Percentiles rank a stretch among this genome's conserved stretches.
Conservation (phyloP, 2,888 invertebrate genomes). For the Nemoura dubitans region DNA sequence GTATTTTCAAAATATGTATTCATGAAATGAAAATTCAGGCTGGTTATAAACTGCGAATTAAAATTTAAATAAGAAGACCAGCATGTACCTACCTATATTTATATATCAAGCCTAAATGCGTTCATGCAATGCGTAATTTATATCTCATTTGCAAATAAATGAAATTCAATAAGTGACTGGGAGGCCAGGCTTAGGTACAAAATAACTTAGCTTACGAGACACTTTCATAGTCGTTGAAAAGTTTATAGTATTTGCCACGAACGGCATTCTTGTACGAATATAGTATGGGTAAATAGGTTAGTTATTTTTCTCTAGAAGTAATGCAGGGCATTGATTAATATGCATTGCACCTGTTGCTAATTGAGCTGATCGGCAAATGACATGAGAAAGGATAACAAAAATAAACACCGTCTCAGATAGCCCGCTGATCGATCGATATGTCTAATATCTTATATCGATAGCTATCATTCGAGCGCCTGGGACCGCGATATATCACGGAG, state of each 20-base stretch:
- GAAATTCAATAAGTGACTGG: too few relatives aligned
- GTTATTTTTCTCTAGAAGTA: background rate
- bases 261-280: background rate
- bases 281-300: background rate
- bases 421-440: slow-evolving; percentile 23
- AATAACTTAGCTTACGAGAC: background rate
- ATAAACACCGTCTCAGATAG: background rate
- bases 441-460: background rate
- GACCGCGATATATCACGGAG: background rate
- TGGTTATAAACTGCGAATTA: too few relatives aligned
- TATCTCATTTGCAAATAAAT: too few relatives aligned
- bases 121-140: too few relatives aligned
- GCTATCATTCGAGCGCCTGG: background rate
- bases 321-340: background rate
- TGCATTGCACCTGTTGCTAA: slow-evolving; percentile 33
- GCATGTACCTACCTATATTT: too few relatives aligned
- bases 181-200: too few relatives aligned
- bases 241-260: background rate
- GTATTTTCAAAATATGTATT: too few relatives aligned
- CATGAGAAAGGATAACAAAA: slow-evolving; percentile 22
- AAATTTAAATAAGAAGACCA: too few relatives aligned
- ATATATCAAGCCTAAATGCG: too few relatives aligned
- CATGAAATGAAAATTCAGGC: too few relatives aligned
- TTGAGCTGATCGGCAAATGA: slow-evolving; percentile 17
- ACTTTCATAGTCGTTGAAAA: slow-evolving; percentile 3